Percentiles rank a stretch among this genome's conserved stretches.
phyloP scores from a whole-genome alignment of 2,113 vertebrate genomes.

The Pteronura brasiliensis region DNA sequence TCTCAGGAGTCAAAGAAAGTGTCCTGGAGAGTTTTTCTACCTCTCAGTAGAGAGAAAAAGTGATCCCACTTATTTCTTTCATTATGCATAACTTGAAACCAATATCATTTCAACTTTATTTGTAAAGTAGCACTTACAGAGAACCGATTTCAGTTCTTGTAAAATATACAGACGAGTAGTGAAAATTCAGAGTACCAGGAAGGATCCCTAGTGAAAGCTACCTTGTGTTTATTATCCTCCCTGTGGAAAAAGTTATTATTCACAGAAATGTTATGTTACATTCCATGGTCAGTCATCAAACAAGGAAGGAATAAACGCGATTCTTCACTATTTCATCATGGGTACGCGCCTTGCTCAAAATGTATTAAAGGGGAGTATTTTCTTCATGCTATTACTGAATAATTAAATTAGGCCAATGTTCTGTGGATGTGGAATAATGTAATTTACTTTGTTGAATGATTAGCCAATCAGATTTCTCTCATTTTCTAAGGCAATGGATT shows the following conservation, averaged over 20 bases:
- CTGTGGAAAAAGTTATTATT: slow-evolving; percentile 58
- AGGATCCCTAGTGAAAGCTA: slow-evolving; percentile 43
- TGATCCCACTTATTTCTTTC: background rate
- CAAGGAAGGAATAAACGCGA: slow-evolving; percentile 58
- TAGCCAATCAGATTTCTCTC: slow-evolving; percentile 74
- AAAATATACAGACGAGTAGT: slow-evolving; percentile 39
- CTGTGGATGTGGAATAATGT: slow-evolving; percentile 65
- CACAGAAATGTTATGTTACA: slow-evolving; percentile 51
- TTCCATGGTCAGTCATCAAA: slow-evolving; percentile 66
- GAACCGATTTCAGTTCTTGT: slow-evolving; percentile 51
- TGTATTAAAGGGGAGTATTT: slow-evolving; percentile 66
- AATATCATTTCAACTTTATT: slow-evolving; percentile 64
- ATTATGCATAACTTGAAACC: slow-evolving; percentile 58
- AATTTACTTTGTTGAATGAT: slow-evolving; percentile 77
- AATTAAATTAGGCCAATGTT: slow-evolving; percentile 74
- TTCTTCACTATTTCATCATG: slow-evolving; percentile 60
- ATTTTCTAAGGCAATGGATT: slow-evolving; percentile 75
- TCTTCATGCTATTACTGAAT: slow-evolving; percentile 65
- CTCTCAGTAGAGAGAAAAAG: background rate
- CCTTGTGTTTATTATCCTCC: slow-evolving; percentile 37
- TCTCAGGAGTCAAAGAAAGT: background rate
- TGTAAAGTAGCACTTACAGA: slow-evolving; percentile 57
- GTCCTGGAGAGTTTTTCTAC: background rate
- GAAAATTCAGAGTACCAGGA: slow-evolving; percentile 63
- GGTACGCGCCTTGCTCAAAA: slow-evolving; percentile 43